Conservation (phyloP, 2,113 vertebrate species). For the Cryptomyrus ogoouensis region DNA sequence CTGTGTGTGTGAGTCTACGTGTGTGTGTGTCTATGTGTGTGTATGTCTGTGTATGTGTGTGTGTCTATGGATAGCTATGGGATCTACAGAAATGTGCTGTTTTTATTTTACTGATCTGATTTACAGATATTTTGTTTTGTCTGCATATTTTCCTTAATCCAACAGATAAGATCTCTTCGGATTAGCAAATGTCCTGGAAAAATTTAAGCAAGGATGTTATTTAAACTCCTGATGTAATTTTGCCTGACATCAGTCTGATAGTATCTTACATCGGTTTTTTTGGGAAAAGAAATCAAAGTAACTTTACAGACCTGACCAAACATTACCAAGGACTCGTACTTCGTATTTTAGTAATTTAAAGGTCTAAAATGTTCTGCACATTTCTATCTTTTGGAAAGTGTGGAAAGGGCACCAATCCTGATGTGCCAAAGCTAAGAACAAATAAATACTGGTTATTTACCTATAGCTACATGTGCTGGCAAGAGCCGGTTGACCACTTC, state of each 20-base stretch:
- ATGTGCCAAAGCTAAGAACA: background rate
- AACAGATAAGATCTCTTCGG: constrained; percentile 33
- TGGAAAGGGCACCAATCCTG: background rate
- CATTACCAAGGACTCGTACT: constrained; percentile 40
- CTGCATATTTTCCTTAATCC: constrained; percentile 32
- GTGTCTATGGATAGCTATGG: background rate
- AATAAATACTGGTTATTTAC: background rate
- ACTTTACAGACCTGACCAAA: constrained; percentile 35
- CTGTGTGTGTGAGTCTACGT: no score
- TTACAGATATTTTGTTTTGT: constrained; percentile 16
- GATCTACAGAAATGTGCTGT: background rate
- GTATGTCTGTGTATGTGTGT: background rate
- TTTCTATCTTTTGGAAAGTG: background rate
- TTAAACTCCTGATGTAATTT: constrained; percentile 54
- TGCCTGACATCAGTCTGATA: constrained; percentile 40
- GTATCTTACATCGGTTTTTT: constrained; percentile 52
- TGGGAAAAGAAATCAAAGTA: constrained; percentile 41
- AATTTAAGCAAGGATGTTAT: constrained; percentile 47
- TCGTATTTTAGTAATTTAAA: constrained; percentile 19
- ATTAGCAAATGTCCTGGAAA: constrained; percentile 35
- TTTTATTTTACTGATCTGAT: background rate
- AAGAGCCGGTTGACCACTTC: background rate
- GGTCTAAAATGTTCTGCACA: background rate
- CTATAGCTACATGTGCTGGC: background rate
- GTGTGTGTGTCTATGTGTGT: background rate